Conservation (phyloP, 2,113 vertebrate genomes). For the Chiloscyllium plagiosum region DNA sequence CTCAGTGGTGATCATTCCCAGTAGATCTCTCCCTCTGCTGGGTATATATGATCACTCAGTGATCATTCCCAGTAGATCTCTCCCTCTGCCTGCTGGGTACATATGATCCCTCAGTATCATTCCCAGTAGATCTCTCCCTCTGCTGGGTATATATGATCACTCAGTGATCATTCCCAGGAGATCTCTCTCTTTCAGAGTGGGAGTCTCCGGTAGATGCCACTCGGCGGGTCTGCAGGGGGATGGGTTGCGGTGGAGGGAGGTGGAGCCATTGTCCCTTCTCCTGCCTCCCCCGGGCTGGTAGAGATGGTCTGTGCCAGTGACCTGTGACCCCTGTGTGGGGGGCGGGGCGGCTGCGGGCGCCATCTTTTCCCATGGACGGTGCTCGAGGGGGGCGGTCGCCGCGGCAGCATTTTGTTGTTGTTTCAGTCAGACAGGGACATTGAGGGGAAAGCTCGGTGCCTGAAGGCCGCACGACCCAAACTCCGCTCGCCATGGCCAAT, state of each 20-base stretch:
- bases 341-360: constrained; percentile 43
- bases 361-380: constrained; percentile 50
- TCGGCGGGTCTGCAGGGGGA: neutral
- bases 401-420: too few species aligned
- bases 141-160: too few species aligned
- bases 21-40: neutral
- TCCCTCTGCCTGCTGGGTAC: neutral
- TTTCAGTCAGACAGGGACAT: too few species aligned
- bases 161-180: too few species aligned
- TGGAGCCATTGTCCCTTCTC: too few species aligned
- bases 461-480: neutral
- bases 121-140: neutral
- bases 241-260: too few species aligned
- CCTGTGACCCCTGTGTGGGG: constrained; percentile 39
- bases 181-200: neutral
- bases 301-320: constrained; percentile 49
- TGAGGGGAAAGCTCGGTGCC: neutral
- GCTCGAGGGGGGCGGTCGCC: neutral
- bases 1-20: neutral
- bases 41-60: neutral
- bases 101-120: neutral
- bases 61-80: neutral
- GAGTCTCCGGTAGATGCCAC: neutral
- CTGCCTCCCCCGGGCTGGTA: neutral
- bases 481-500: constrained; percentile 60